Base-by-base conservation (phyloP, 2,888 invertebrate genomes). In the Furcula furcula region DNA sequence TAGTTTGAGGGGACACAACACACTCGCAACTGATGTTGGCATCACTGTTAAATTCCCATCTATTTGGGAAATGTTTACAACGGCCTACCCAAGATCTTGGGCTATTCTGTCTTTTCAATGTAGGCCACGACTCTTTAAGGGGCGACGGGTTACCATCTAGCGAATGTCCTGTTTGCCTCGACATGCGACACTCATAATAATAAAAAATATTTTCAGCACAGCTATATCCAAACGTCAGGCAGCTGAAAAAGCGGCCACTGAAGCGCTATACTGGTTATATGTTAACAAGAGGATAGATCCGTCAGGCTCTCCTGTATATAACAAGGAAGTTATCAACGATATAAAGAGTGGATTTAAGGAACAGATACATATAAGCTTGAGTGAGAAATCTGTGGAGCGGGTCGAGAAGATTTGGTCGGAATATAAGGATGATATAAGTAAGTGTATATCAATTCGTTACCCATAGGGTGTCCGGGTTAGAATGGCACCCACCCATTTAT, bases 231-330 rank as follows among this genome's bases (percentile, higher is more conserved):
- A 93, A 75, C 76, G 80, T 0, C 72, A 76, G 19, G 91, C 93
- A 0, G 83, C 89, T 0, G 76, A 82, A 23, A 83, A 85, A 49
- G 90, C 91, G n/a, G 89, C 92, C 0, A 52, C 74, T 0, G 85
- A 86, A 60, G 90, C 89, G 0, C 62, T 93, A 0, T 72, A 85
- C 10, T 92, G 91, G 90, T 65, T 93, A 0, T 79, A 86, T 35
- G 53, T 56, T 2, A 80, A 80, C 26, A 76, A 77, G 1, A 82
- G 80, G 51, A 83, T 93, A 23, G 78, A 86, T 34, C 55, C 52
- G 0, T 69, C 82, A 16, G 91, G 90, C 0, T 37, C 57, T 1
- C 93, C 92, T 0, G 35, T 92, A 12, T 90, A 90, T 40, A 73
- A 85, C 11, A 60, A 64, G 34, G 47, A 67, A 1, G 76, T 85